Evolutionary conservation across 2,888 invertebrate genomes (phyloP), one percentile per base, ranked within the genome.

Genomic region (Ectropis crepuscularia): DNA sequence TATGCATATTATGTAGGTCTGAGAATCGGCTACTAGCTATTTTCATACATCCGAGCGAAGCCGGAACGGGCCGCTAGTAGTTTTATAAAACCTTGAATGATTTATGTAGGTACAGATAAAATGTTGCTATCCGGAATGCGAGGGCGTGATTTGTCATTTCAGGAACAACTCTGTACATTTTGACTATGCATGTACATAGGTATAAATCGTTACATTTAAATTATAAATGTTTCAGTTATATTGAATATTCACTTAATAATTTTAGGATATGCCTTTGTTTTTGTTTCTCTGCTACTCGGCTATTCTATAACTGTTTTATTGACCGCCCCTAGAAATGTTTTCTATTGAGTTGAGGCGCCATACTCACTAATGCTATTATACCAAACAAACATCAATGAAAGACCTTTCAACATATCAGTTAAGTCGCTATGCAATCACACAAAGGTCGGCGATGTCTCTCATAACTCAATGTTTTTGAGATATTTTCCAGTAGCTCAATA

Each of bases 341-440:
- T 61, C 63, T 62, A 70, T 65, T 63, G 63, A 70, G 50, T 39
- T 59, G 70, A 61, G 74, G 77, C 74, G 76, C 78, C 76, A 70
- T 60, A 71, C 70, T 72, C 74, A 73, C 77, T 76, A 69, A 73
- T 68, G 69, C 53, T 67, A 67, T 73, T 72, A 72, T 71, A 73
- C 73, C 69, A 74, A 75, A 74, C 73, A 75, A 72, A 74, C 68
- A 69, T 61, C 65, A 51, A 69, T 73, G 69, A 73, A 75, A 68
- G 71, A 69, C 69, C 70, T 63, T 68, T 65, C 65, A 70, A 69
- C 65, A 67, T 57, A 54, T 61, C 53, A 58, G 57, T 58, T 64
- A 60, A 62, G 55, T 60, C 28, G 47, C 47, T 47, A 65, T 47
- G 50, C 57, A 62, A 28, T 28, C 16, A 28, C 16, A 28, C 16